phyloP scores from a whole-genome alignment of 2,888 invertebrate genomes.

The Hyles lineata region DNA sequence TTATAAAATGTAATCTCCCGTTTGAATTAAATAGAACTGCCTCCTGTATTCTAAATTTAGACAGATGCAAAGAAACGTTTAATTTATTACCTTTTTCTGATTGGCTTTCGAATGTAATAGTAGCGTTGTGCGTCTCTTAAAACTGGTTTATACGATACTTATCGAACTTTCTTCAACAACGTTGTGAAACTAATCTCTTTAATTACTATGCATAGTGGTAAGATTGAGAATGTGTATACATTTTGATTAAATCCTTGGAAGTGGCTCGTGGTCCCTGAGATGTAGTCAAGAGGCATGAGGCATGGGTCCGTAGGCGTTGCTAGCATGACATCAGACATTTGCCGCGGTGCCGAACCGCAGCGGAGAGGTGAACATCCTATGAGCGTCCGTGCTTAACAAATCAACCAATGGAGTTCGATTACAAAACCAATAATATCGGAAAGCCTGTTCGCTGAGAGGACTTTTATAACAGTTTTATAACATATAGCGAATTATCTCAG shows the following conservation, averaged over 20 bases:
- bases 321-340: slow-evolving; percentile 70
- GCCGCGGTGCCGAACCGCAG: slow-evolving; percentile 51
- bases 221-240: slow-evolving; percentile 21
- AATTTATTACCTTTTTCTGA: slow-evolving; percentile 22
- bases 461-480: slow-evolving; percentile 53
- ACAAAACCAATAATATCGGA: slow-evolving; percentile 62
- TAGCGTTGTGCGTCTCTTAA: slow-evolving; percentile 20
- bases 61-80: slow-evolving; percentile 26
- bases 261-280: background rate
- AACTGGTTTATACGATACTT: slow-evolving; percentile 28
- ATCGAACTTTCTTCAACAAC: slow-evolving; percentile 30
- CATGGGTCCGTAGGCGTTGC: slow-evolving; percentile 46
- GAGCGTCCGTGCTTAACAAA: slow-evolving; percentile 60
- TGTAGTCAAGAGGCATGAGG: background rate
- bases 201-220: slow-evolving; percentile 24
- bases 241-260: slow-evolving; percentile 23
- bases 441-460: slow-evolving; percentile 59
- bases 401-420: slow-evolving; percentile 60
- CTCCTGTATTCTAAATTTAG: slow-evolving; percentile 8
- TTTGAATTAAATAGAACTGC: background rate
- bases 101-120: slow-evolving; percentile 27
- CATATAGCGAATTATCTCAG: slow-evolving; percentile 45
- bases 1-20: background rate
- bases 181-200: slow-evolving; percentile 29
- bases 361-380: slow-evolving; percentile 76